Base-by-base conservation (phyloP, 2,888 invertebrate species). In the Caenorhabditis panamensis region DNA sequence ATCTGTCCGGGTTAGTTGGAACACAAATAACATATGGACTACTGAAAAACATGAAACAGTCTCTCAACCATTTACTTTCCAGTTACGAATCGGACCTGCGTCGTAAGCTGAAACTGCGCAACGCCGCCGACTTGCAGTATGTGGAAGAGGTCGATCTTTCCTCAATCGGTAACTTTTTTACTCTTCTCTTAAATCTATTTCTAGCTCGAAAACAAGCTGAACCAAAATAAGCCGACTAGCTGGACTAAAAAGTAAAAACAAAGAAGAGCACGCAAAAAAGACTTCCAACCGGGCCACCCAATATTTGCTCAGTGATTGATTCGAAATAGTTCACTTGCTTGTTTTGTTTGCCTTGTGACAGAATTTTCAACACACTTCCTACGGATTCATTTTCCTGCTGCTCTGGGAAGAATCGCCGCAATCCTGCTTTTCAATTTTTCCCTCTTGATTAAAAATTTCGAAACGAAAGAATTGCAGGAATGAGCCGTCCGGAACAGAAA, bases 91-190 rank as follows among this genome's bases (percentile, higher is more conserved):
- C 82, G 18, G 84, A 85, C 36, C 54, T 90, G 41, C 84, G 86
- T 28, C 79, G 71, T 49, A 85, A 82, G 61, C 78, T 90, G 36
- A 89, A 89, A 71, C 82, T 90, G 36, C 87, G 90, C 2, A 87
- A 90, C 78, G 89, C 90, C 11, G 87, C 85, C 16, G 89, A 90
- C 72, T 78, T 90, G 28, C 87, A 87, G 59, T 97, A 96, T 93
- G 96, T 97, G 59, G 95, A 95, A 47, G 96, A 95, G 89, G 95
- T 96, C 89, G 98, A 99, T 92, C 93, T 98, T 82, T 93, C 94
- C 68, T 95, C 95, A 87, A 95, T 99, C 89, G 97, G 97, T 18
- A 94, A 97, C 93, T 51, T 44, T 37, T 41, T 71, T 59, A 1
- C 20, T 13, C 20, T 26, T 24, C 22, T 37, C 11, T 44, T 41